phyloP scores from a whole-genome alignment of 2,797 vertebrate species.

The Lophotriccus pileatus region DNA sequence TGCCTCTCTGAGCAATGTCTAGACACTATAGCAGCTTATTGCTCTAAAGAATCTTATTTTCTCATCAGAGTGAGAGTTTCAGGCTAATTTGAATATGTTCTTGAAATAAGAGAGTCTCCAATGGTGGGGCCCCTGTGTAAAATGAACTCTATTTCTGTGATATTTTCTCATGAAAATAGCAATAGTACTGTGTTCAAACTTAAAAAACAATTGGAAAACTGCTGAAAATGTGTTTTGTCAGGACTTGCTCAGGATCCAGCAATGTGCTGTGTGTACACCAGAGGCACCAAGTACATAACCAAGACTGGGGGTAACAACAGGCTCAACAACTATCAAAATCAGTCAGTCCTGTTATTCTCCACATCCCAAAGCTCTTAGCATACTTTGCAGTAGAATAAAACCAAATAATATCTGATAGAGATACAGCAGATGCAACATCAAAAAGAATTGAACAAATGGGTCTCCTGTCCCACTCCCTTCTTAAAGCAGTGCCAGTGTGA shows the following conservation, averaged over 20 bases:
- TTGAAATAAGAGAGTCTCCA: background rate
- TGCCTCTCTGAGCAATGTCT: conserved; percentile 25
- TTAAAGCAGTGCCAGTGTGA: background rate
- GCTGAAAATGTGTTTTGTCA: background rate
- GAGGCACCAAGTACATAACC: background rate
- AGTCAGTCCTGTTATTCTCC: background rate
- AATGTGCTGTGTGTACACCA: background rate
- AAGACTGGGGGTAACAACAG: background rate
- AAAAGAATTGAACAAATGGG: background rate
- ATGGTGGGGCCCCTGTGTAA: background rate
- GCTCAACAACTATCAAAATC: background rate
- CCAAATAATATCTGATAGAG: background rate
- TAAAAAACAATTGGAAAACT: background rate
- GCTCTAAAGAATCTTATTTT: background rate
- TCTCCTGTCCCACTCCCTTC: background rate
- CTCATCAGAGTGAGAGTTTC: background rate
- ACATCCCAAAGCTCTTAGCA: background rate
- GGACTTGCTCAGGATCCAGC: background rate
- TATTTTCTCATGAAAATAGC: background rate
- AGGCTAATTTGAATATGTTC: background rate
- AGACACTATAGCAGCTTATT: background rate
- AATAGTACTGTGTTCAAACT: background rate
- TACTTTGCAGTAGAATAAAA: background rate
- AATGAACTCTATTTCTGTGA: background rate
- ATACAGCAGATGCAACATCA: background rate